Evolutionary conservation across 2,797 vertebrate species (phyloP).

Genomic region (Picus viridis): DNA sequence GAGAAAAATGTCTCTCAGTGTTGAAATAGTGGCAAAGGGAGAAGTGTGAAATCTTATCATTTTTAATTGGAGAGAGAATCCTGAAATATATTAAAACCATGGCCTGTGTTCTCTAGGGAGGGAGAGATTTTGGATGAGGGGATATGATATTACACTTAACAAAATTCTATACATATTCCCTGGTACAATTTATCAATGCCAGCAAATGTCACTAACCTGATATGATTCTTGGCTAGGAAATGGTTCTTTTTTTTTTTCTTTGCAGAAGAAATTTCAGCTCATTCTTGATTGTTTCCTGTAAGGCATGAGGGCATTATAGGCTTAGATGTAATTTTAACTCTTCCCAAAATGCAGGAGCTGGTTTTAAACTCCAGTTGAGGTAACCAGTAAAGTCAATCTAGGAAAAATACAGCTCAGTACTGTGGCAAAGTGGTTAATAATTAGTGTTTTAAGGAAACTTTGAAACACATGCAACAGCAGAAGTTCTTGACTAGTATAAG

Average conservation of each 20-base stretch:
- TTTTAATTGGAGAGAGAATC: background rate
- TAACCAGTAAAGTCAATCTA: background rate
- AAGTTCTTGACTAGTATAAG: background rate
- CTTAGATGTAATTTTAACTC: background rate
- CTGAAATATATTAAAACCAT: background rate
- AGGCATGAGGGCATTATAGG: background rate
- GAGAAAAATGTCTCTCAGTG: background rate
- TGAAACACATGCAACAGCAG: background rate
- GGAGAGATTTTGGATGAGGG: background rate
- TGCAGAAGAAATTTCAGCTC: background rate
- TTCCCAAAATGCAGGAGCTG: background rate
- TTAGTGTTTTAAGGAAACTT: background rate
- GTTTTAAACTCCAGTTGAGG: background rate
- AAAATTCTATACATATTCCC: background rate
- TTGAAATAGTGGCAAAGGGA: background rate
- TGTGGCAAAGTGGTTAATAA: background rate
- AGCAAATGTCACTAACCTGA: background rate
- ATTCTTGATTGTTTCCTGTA: background rate
- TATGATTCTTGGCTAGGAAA: background rate
- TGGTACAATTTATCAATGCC: background rate
- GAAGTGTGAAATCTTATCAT: background rate
- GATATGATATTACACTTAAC: background rate
- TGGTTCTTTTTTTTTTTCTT: background rate
- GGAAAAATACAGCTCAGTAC: background rate
- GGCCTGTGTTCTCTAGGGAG: background rate